Evolutionary conservation across 2,888 invertebrate genomes (phyloP), one percentile per base, ranked within the genome.

Genomic region (Catocala nupta): DNA sequence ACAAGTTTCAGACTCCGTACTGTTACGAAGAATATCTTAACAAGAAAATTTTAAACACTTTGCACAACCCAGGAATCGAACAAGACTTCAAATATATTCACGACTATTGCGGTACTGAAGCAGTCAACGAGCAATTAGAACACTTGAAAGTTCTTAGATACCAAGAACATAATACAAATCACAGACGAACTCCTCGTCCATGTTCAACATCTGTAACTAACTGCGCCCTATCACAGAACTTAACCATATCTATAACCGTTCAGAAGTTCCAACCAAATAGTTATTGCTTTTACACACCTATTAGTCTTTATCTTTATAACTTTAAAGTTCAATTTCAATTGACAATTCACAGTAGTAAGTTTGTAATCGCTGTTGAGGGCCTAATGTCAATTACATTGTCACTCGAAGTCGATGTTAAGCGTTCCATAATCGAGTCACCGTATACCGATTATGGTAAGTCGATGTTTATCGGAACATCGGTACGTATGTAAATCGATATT

Each of bases 381-480:
- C 74, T 84, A 85, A 88, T 85, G 87, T 85, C 87, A 85, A 86
- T 88, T 86, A 87, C 80, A 88, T 85, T 86, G 87, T 85, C 85
- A 86, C 81, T 80, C 73, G 79, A 73, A 76, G 73, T 80, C 76
- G 77, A 81, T 75, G 80, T 81, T 87, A 85, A 88, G 75, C 80
- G 85, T 73, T 75, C 72, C 77, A 75, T 84, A 84, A 87, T 87
- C 81, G 83, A 83, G 79, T 84, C 77, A 68, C 70, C 47, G 66
- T 74, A 76, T 81, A 70, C 66, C 73, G 79, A 78, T 75, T 71
- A 66, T 55, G 45, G 63, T 49, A 78, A 67, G 73, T 73, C 64
- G 73, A 75, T 73, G 65, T 73, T 77, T 70, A 81, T 77, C 73
- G 65, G 44, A 55, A 53, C 6, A 49, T 49, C 11, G 5, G 25